Base-by-base conservation (phyloP, 30 jellyfish, hydroid and myxozoan species). In the Mastigias papua region DNA sequence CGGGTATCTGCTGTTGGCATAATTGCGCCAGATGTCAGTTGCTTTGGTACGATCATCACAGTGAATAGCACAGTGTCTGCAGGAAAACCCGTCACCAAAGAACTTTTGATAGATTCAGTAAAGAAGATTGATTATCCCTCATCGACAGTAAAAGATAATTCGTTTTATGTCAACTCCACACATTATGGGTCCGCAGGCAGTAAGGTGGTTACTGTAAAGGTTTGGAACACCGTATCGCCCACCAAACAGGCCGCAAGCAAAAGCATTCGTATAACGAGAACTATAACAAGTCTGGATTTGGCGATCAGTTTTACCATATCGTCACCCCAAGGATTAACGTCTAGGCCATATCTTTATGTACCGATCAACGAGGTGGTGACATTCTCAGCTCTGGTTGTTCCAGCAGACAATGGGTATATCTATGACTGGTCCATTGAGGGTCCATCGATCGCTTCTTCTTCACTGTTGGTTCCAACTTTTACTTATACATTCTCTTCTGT, bases 11-110 rank as follows among this genome's bases (percentile, higher is more conserved):
- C 81, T 27, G 50, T 21, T 13, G 31, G 34, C 6, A 23, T 79
- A 10, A 35, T 42, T 26, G 65, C 48, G 33, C 79, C 90, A 21
- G n/a, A 28, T 1, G 32, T 79, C 50, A 72, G 42, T 27, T 79
- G 90, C 17, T 66, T 9, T 79, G 81, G 81, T 7, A 8, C 80
- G 4, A n/a, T 13, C 0, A 21, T 62, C 30, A 20, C 28, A 11
- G 81, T 79, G 2, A 49, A 34, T 17, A 79, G 90, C 50, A 19
- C 65, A 23, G 51, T 79, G 62, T 6, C 81, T 5, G 61, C 46
- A 19, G 90, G 81, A 31, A 79, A 37, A 48, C 90, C 90, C 27
- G 90, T 79, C 6, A 35, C 48, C 25, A 62, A 79, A 34, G 80
- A 33, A 48, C 73, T 79, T 25, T 72, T 64, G 22, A 54, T 79